A percentile compares a stretch with the other conserved stretches of the same genome.
Evolutionary conservation across 2,888 invertebrate genomes (phyloP).

Genomic region (Tinea pellionella): DNA sequence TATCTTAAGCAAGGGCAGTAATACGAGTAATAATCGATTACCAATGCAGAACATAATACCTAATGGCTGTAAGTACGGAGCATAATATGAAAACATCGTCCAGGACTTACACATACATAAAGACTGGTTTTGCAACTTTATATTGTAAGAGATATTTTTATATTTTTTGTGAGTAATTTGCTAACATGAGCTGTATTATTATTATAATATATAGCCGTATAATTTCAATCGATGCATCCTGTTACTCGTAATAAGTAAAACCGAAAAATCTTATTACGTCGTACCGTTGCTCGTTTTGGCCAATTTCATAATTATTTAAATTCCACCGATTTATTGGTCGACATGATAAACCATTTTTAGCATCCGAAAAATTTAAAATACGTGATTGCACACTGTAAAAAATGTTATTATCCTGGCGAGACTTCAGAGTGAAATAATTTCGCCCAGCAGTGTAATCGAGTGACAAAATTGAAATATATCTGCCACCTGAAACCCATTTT

Average conservation of each 20-base stretch:
- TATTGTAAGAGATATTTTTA: not conserved
- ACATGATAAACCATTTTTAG: not conserved
- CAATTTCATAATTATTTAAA: constrained; percentile 6
- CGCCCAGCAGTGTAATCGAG: not conserved
- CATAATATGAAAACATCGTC: constrained; percentile 2
- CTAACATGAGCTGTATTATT: constrained; percentile 3
- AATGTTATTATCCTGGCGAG: not conserved
- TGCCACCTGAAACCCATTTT: not conserved
- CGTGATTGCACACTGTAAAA: not conserved
- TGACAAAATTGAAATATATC: not conserved
- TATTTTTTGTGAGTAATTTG: constrained; percentile 11
- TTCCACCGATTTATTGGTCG: constrained; percentile 7
- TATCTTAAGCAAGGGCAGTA: not conserved
- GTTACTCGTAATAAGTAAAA: constrained; percentile 8
- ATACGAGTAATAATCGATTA: constrained; percentile 7
- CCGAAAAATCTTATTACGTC: not conserved
- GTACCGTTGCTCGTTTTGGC: not conserved
- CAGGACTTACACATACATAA: not conserved
- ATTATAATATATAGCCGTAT: constrained; percentile 10
- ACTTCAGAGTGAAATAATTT: not conserved
- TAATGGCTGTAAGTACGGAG: not conserved
- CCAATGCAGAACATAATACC: constrained; percentile 7
- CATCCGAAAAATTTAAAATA: not conserved
- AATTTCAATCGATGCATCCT: constrained; percentile 14
- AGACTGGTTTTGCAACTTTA: constrained; percentile 11